A percentile compares a stretch with the other conserved stretches of the same genome.
Conservation (phyloP, 2,113 vertebrate genomes). For the Paramisgurnus dabryanus region DNA sequence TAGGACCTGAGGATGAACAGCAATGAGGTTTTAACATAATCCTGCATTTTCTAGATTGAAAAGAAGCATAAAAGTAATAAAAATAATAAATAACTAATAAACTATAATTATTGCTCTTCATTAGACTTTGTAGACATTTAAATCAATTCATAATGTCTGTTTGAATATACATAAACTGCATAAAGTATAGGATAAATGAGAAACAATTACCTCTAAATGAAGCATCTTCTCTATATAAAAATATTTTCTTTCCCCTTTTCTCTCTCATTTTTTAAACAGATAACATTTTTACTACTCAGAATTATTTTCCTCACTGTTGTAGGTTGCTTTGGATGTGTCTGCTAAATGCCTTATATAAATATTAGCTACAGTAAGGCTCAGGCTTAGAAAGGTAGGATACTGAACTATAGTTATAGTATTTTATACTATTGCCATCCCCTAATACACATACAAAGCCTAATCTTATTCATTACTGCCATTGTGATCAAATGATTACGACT, state of each 20-base stretch:
- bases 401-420: slow-evolving; percentile 64
- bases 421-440: slow-evolving; percentile 27
- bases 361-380: not conserved
- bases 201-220: slow-evolving; percentile 18
- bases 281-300: no score
- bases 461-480: slow-evolving; percentile 16
- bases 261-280: no score
- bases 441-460: slow-evolving; percentile 34
- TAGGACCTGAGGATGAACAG: slow-evolving; percentile 20
- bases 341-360: no score
- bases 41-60: not conserved
- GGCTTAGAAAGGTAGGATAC: slow-evolving; percentile 39
- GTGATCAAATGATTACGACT: slow-evolving; percentile 22
- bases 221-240: no score
- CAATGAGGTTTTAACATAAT: slow-evolving; percentile 14
- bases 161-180: no score
- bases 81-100: not conserved
- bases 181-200: slow-evolving; percentile 5
- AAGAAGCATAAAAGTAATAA: not conserved
- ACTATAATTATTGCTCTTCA: no score
- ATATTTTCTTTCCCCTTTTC: no score
- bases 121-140: no score
- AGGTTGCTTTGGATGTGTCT: no score
- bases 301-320: no score
- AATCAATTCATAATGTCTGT: not conserved